Percentiles rank a stretch among this genome's conserved stretches.
phyloP scores from a whole-genome alignment of 2,888 invertebrate genomes.

The Serrognathus titanus region DNA sequence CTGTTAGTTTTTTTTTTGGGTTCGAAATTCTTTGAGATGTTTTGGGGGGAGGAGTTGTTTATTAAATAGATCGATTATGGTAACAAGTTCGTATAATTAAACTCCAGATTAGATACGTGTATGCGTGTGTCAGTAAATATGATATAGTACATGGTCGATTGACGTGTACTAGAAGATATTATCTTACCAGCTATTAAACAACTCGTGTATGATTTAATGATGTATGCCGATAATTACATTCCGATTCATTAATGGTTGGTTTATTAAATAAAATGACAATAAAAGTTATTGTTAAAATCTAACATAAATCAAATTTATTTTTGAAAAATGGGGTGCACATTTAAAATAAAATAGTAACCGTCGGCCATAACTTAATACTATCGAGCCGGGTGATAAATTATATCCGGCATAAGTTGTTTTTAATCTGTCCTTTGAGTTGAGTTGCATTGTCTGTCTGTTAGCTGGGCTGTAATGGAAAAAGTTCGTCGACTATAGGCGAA shows the following conservation, averaged over 20 bases:
- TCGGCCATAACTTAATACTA: constrained; percentile 20
- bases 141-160: constrained; percentile 15
- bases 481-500: constrained; percentile 40
- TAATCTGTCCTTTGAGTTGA: constrained; percentile 36
- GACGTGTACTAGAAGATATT: constrained; percentile 26
- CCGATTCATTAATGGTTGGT: no score
- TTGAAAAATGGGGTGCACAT: background rate
- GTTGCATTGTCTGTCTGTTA: constrained; percentile 40
- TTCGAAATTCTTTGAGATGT: no score
- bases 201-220: background rate
- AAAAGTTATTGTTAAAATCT: no score
- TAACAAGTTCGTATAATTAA: constrained; percentile 20
- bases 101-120: constrained; percentile 13
- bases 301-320: constrained; percentile 5
- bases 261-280: no score
- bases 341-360: background rate
- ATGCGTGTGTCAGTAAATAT: constrained; percentile 6
- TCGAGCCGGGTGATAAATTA: constrained; percentile 34
- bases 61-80: constrained; percentile 5
- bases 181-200: constrained; percentile 25
- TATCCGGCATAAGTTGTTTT: constrained; percentile 35
- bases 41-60: no score
- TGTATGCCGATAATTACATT: no score
- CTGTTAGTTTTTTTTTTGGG: no score
- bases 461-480: constrained; percentile 40